Percentiles rank a stretch among this genome's conserved stretches.
phyloP scores from a whole-genome alignment of 2,113 vertebrate species.

The Struthidea cinerea region DNA sequence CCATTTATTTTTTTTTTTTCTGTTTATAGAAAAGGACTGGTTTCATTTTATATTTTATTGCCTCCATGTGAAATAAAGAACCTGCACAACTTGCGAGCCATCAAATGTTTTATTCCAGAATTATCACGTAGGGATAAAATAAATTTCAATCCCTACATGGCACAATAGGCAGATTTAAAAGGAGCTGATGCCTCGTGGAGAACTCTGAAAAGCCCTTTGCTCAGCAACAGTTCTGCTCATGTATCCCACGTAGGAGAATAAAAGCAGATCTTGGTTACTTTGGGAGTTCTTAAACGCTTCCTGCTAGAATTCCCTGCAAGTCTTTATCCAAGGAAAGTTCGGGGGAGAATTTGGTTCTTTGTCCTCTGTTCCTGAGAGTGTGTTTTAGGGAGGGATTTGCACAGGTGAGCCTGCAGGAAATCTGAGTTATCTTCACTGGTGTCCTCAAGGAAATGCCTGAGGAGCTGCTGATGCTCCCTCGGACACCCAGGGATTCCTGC shows the following conservation, averaged over 20 bases:
- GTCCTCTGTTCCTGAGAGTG: background rate
- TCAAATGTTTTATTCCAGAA: slow-evolving; percentile 16
- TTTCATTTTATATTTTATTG: background rate
- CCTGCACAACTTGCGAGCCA: background rate
- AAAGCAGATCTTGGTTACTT: background rate
- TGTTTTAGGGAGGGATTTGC: background rate
- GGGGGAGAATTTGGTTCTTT: background rate
- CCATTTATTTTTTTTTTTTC: background rate
- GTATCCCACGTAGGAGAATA: slow-evolving; percentile 1
- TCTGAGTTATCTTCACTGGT: background rate
- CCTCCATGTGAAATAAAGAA: background rate
- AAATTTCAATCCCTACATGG: background rate
- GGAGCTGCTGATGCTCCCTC: background rate
- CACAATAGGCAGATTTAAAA: background rate
- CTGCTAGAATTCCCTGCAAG: background rate
- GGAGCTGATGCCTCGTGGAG: background rate
- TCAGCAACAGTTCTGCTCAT: slow-evolving; percentile 15
- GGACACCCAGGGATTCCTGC: accelerated
- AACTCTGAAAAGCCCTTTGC: slow-evolving; percentile 22
- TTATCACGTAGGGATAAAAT: slow-evolving; percentile 19
- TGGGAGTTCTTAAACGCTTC: background rate
- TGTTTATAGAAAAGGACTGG: background rate
- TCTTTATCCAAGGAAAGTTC: background rate
- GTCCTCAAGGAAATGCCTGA: background rate
- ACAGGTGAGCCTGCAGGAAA: background rate